A percentile compares a stretch with the other conserved stretches of the same genome.
Evolutionary conservation across 2,888 invertebrate genomes (phyloP).

Genomic region (Vesta saturnalis): DNA sequence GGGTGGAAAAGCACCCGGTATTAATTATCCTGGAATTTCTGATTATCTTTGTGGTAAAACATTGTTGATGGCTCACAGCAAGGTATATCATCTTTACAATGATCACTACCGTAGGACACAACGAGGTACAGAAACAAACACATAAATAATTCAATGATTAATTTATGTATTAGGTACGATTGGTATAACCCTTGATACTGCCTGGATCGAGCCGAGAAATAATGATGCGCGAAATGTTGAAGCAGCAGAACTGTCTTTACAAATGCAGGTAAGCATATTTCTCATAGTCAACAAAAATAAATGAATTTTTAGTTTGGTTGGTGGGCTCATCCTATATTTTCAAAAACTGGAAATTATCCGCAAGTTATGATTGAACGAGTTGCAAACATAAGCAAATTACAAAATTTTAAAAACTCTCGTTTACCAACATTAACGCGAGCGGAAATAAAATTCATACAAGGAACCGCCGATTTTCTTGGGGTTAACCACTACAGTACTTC

Average conservation of each 20-base stretch:
- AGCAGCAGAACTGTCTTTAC: conserved; percentile 66
- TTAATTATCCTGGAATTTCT: conserved; percentile 63
- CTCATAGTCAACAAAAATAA: background rate
- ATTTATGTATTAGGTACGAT: no score
- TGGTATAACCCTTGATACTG: conserved; percentile 67
- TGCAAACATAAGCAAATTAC: conserved; percentile 57
- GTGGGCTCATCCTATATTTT: conserved; percentile 63
- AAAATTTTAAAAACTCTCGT: conserved; percentile 61
- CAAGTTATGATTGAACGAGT: conserved; percentile 62
- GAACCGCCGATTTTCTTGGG: conserved; percentile 72
- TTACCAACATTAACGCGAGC: conserved; percentile 61
- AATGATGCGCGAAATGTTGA: conserved; percentile 62
- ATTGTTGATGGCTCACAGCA: conserved; percentile 71
- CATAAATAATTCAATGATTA: no score
- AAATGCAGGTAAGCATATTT: conserved; percentile 66
- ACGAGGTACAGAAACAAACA: conserved; percentile 36
- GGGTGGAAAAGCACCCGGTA: conserved; percentile 62
- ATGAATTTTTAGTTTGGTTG: conserved; percentile 56
- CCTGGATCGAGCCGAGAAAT: conserved; percentile 67
- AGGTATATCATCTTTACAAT: conserved; percentile 68
- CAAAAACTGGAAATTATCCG: conserved; percentile 64
- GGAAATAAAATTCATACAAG: conserved; percentile 62
- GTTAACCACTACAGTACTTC: conserved; percentile 71
- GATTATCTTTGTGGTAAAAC: conserved; percentile 71
- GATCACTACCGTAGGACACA: conserved; percentile 59